A percentile compares a stretch with the other conserved stretches of the same genome.
phyloP scores from a whole-genome alignment of 2,113 vertebrate species.

The Cavia aperea region DNA sequence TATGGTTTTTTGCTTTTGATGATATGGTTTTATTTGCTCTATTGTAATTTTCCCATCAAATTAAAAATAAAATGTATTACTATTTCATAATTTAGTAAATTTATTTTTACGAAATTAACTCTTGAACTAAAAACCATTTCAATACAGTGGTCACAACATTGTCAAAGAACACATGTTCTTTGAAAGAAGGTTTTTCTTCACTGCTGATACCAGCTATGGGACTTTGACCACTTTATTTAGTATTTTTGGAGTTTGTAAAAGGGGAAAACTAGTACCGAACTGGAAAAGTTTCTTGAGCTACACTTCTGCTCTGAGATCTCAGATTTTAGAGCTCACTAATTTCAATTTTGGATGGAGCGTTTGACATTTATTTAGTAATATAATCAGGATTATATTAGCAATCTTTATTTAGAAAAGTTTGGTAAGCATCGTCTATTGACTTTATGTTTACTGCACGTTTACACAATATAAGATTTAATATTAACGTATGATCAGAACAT shows the following conservation, averaged over 20 bases:
- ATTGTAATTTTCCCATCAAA: background rate
- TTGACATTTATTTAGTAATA: slow-evolving; percentile 8
- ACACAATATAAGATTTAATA: background rate
- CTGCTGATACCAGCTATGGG: background rate
- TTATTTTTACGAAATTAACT: background rate
- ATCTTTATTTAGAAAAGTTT: background rate
- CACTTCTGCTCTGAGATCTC: background rate
- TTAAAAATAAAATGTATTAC: background rate
- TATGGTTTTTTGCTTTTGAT: background rate
- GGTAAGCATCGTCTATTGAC: background rate
- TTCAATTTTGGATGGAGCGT: background rate
- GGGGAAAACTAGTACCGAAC: background rate
- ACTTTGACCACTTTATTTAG: background rate
- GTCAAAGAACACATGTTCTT: background rate
- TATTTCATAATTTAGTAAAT: background rate
- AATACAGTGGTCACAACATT: background rate
- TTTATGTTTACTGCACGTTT: background rate
- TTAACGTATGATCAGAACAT: background rate
- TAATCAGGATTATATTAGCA: background rate
- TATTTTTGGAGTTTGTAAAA: background rate
- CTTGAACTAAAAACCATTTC: background rate
- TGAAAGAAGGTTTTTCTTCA: background rate
- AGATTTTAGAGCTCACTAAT: background rate
- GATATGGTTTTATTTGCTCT: background rate
- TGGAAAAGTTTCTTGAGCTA: background rate